Percentiles rank a stretch among this genome's conserved stretches.
These are phyloP conservation scores for Salpingus planirostris DNA, from an alignment of 2,888 invertebrate species.

Conservation along the genomic window DNA sequence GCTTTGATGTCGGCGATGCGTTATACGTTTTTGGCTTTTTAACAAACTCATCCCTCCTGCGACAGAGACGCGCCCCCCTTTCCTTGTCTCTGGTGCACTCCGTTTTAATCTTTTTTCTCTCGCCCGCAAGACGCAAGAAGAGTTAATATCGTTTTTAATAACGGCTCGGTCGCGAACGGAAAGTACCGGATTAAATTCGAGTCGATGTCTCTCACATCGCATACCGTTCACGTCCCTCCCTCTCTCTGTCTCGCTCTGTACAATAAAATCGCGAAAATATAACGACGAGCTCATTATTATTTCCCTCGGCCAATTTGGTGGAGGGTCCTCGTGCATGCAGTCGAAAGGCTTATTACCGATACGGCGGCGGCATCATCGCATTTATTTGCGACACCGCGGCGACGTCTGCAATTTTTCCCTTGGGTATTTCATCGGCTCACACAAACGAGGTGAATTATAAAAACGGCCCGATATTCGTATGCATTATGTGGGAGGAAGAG, in stretches of 20 bases:
- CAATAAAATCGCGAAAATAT: conserved; percentile 1
- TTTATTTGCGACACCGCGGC: no score
- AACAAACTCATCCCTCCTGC: conserved; percentile 19
- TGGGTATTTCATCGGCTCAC: conserved; percentile 32
- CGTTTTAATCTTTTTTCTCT: no score
- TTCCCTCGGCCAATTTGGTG: conserved; percentile 5
- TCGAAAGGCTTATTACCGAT: conserved; percentile 12
- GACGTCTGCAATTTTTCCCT: conserved; percentile 38
- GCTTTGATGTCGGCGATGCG: conserved; percentile 28
- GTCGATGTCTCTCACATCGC: no score
- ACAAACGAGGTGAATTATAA: conserved; percentile 30
- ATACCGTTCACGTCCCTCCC: no score
- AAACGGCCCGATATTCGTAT: no score
- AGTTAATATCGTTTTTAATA: conserved; percentile 5
- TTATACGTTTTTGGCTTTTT: conserved; percentile 27
- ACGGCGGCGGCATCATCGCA: not conserved
- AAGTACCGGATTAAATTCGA: no score
- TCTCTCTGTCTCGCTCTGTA: no score
- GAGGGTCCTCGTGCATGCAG: conserved; percentile 4
- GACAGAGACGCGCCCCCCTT: conserved; percentile 3
- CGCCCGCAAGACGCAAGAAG: no score
- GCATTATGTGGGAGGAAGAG: no score
- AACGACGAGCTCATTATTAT: conserved; percentile 3
- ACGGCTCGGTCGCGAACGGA: no score
- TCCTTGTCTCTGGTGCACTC: conserved; percentile 5